Evolutionary conservation across 2,113 vertebrate genomes (phyloP).

Genomic region (Piaya cayana): DNA sequence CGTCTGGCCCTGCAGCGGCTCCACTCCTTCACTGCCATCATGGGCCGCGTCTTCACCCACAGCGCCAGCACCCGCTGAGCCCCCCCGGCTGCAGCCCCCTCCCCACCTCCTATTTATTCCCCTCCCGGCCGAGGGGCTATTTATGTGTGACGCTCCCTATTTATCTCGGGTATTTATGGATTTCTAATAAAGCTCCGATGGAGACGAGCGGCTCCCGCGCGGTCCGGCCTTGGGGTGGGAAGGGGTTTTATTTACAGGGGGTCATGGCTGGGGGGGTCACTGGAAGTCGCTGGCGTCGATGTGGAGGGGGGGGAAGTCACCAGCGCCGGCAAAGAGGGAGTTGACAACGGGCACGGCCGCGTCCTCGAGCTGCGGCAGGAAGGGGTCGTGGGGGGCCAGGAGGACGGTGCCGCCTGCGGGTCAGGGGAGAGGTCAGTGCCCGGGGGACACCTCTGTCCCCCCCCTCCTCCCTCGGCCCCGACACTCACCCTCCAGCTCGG

Average conservation of each 20-base stretch:
- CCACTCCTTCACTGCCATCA: slow-evolving; percentile 67
- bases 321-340: background rate
- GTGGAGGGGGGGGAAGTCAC: background rate
- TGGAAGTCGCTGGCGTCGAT: background rate
- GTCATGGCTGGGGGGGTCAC: background rate
- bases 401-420: accelerated
- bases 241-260: background rate
- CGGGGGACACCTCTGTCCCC: background rate
- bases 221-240: no score
- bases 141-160: background rate
- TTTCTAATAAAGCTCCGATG: slow-evolving; percentile 25
- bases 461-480: accelerated
- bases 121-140: background rate
- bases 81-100: accelerated
- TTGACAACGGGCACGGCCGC: accelerated
- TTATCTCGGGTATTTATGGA: slow-evolving; percentile 43
- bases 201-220: background rate
- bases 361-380: background rate
- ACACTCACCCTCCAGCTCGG: background rate
- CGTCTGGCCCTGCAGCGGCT: slow-evolving; percentile 63
- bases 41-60: slow-evolving; percentile 72
- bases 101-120: background rate
- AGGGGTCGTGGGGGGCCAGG: background rate
- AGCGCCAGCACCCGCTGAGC: slow-evolving; percentile 36
- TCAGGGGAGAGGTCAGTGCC: background rate